Conservation (phyloP, 1,140 invertebrate species). For the Drosophila equinoxialis region DNA sequence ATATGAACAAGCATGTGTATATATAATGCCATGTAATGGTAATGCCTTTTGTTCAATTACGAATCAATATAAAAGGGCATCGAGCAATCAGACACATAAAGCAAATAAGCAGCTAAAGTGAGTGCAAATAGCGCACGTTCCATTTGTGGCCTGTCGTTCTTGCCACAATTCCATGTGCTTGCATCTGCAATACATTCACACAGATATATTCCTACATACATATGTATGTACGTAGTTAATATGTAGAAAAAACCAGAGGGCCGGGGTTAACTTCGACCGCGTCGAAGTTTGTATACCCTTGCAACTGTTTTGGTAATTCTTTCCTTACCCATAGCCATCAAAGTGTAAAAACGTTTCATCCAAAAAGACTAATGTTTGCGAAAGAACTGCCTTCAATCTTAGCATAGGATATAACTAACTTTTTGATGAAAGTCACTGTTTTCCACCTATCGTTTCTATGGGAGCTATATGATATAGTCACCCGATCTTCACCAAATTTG, state of each 20-base stretch:
- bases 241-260: slow-evolving; percentile 39
- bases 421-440: too few relatives aligned
- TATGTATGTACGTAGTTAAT: slow-evolving; percentile 32
- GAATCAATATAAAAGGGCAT: slow-evolving; percentile 21
- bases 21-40: neutral
- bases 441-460: too few relatives aligned
- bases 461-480: too few relatives aligned
- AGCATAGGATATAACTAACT: too few relatives aligned
- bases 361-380: too few relatives aligned
- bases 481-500: too few relatives aligned
- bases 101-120: slow-evolving; percentile 29
- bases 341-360: too few relatives aligned
- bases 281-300: too few relatives aligned
- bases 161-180: slow-evolving; percentile 40
- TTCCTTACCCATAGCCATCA: too few relatives aligned
- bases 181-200: slow-evolving; percentile 57
- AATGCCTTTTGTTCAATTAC: slow-evolving; percentile 19
- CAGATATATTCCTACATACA: slow-evolving; percentile 22
- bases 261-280: too few relatives aligned
- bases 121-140: slow-evolving; percentile 55
- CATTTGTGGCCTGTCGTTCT: slow-evolving; percentile 67
- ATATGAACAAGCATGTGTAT: neutral
- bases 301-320: too few relatives aligned
- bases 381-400: too few relatives aligned
- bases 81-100: slow-evolving; percentile 31